A percentile compares a stretch with the other conserved stretches of the same genome.
Conservation (phyloP, 2,113 vertebrate species). For the Bubalus kerabau region DNA sequence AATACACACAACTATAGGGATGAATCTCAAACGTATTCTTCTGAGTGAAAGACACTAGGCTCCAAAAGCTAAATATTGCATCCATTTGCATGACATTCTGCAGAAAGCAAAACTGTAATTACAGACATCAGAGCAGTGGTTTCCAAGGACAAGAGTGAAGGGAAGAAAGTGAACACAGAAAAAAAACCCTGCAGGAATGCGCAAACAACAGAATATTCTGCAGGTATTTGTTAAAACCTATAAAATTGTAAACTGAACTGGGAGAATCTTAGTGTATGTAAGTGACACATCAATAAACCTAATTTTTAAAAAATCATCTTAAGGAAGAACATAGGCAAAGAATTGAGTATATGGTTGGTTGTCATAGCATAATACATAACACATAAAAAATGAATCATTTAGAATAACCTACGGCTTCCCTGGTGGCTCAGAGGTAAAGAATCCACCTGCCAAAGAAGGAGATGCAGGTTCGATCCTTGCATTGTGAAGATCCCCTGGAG, state of each 20-base stretch:
- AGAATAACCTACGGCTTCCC: background rate
- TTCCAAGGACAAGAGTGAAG: background rate
- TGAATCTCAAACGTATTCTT: background rate
- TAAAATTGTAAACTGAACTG: background rate
- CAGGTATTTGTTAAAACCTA: background rate
- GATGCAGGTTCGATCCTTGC: background rate
- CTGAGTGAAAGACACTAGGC: background rate
- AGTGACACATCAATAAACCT: background rate
- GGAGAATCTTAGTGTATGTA: background rate
- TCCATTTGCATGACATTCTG: background rate
- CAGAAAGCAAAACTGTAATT: background rate
- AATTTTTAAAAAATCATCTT: background rate
- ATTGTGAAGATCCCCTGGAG: background rate
- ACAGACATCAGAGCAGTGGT: background rate
- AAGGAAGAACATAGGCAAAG: background rate
- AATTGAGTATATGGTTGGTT: background rate
- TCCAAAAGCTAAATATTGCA: background rate
- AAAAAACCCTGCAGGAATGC: background rate
- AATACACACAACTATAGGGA: background rate
- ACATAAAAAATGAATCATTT: background rate
- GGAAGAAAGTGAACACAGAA: background rate
- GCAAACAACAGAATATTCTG: background rate
- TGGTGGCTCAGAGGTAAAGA: background rate
- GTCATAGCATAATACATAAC: background rate
- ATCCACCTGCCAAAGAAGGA: background rate